Conservation (phyloP, 2,888 invertebrate species). For the Cacoxenus indagator region DNA sequence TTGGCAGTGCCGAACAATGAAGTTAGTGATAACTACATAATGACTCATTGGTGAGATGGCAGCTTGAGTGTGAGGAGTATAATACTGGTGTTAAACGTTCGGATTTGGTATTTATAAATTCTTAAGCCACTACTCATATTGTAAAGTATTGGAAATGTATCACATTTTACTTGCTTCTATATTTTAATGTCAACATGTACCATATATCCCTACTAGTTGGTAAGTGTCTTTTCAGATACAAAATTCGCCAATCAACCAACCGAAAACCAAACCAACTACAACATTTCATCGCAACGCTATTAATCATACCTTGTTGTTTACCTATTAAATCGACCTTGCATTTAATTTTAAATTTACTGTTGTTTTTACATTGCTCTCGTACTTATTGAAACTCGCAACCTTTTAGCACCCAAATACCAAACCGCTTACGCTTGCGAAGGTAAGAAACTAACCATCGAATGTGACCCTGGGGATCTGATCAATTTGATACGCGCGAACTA, state of each 20-base stretch:
- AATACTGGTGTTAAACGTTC: conserved; percentile 16
- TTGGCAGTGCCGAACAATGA: too few relatives aligned
- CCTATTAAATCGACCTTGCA: conserved; percentile 18
- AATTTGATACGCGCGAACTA: conserved; percentile 94
- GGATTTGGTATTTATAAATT: conserved; percentile 64
- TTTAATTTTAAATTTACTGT: too few relatives aligned
- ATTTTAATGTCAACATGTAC: conserved; percentile 24
- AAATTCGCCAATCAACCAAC: conserved; percentile 41
- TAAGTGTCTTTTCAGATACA: conserved; percentile 61
- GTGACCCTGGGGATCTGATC: conserved; percentile 89
- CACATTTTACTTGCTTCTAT: conserved; percentile 43
- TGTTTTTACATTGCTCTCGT: too few relatives aligned
- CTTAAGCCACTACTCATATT: conserved; percentile 46
- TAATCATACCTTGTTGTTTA: conserved; percentile 38
- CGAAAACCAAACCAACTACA: conserved; percentile 65
- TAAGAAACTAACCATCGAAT: conserved; percentile 88
- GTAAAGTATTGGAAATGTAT: conserved; percentile 20
- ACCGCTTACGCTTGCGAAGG: conserved; percentile 96
- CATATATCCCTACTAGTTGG: conserved; percentile 36
- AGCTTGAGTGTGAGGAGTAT: too few relatives aligned
- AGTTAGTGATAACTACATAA: too few relatives aligned
- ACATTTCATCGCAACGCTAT: conserved; percentile 56
- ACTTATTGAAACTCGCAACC: conserved; percentile 5
- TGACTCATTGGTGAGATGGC: too few relatives aligned
- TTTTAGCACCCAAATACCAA: conserved; percentile 81